Conservation (phyloP, 2,797 vertebrate genomes). For the Corythornis leucogaster region DNA sequence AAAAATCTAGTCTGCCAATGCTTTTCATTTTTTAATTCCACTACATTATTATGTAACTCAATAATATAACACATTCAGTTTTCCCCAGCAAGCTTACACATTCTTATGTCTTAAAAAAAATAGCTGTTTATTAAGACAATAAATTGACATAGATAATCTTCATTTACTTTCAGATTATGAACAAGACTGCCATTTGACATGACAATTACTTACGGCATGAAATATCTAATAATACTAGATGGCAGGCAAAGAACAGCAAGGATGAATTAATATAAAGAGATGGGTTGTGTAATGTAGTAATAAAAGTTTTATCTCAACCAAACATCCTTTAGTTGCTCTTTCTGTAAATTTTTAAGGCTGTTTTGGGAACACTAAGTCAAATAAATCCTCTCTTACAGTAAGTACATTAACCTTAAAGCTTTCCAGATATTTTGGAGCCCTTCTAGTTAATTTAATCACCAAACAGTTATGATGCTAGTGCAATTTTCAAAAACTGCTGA, state of each 20-base stretch:
- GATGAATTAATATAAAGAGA: slow-evolving; percentile 5
- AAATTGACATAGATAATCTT: background rate
- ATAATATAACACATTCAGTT: background rate
- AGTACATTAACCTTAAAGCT: background rate
- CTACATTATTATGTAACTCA: background rate
- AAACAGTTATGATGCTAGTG: background rate
- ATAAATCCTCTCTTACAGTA: background rate
- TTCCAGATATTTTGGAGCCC: background rate
- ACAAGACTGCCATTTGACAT: background rate
- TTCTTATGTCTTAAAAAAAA: background rate
- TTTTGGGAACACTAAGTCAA: background rate
- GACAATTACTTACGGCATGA: background rate
- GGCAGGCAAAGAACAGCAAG: background rate
- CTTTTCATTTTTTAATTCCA: background rate
- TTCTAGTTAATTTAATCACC: background rate
- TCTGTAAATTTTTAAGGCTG: background rate
- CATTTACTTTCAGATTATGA: background rate
- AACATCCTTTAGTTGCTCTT: background rate
- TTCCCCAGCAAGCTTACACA: background rate
- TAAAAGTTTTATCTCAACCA: slow-evolving; percentile 4
- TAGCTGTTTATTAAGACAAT: background rate
- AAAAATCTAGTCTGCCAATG: background rate
- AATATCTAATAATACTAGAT: background rate
- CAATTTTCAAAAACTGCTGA: background rate
- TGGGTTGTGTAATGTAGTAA: background rate